phyloP scores from a whole-genome alignment of 2,888 invertebrate species.

The Dendrolimus pini region DNA sequence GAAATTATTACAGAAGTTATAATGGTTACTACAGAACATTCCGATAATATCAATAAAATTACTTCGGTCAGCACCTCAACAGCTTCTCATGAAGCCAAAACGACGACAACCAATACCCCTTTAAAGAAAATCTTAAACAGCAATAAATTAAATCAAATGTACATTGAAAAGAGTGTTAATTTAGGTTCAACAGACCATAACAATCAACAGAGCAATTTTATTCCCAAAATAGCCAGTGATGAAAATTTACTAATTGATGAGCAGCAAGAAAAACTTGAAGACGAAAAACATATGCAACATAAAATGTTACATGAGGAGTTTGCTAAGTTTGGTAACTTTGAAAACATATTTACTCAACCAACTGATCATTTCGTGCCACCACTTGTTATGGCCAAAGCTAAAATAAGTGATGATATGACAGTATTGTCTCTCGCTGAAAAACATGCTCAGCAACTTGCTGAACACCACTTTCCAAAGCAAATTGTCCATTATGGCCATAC shows the following conservation, averaged over 20 bases:
- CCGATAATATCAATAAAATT: conserved; percentile 35
- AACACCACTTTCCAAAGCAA: conserved; percentile 36
- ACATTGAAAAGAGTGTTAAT: conserved; percentile 35
- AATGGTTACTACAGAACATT: conserved; percentile 35
- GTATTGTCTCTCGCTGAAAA: conserved; percentile 67
- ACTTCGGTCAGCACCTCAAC: conserved; percentile 27
- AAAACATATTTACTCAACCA: conserved; percentile 67
- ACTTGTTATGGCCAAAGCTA: conserved; percentile 70
- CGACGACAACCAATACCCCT: conserved; percentile 14
- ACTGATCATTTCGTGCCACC: conserved; percentile 72
- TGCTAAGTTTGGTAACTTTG: conserved; percentile 57
- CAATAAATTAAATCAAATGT: conserved; percentile 25
- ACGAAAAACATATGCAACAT: conserved; percentile 56
- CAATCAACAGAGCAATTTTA: conserved; percentile 55
- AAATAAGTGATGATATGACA: conserved; percentile 67
- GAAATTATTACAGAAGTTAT: conserved; percentile 42
- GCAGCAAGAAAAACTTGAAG: conserved; percentile 48
- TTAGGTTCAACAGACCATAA: conserved; percentile 34
- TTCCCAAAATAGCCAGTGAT: conserved; percentile 39
- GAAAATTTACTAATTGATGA: conserved; percentile 41
- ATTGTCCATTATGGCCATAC: conserved; percentile 20
- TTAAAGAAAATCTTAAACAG: conserved; percentile 11
- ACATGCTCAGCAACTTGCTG: conserved; percentile 61
- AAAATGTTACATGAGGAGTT: conserved; percentile 63
- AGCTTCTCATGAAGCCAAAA: conserved; percentile 17